These are phyloP conservation scores for Phalangium opilio DNA, from an alignment of 2,888 invertebrate genomes.

Conservation along the genomic window DNA sequence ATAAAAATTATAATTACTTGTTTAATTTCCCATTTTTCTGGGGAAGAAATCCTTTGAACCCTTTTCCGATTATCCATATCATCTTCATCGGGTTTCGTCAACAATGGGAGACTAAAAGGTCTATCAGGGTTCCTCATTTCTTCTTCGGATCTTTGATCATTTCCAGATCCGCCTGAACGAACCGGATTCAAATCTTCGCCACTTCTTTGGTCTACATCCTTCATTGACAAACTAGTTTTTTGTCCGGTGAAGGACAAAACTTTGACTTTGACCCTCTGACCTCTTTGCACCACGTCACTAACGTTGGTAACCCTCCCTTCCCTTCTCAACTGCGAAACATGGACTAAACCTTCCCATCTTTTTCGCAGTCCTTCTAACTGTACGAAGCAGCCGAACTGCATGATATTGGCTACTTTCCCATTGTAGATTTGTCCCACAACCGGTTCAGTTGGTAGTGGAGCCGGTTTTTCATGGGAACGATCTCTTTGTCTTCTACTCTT, in stretches of 20 bases:
- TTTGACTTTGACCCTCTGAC: conserved; percentile 67
- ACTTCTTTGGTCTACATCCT: conserved; percentile 84
- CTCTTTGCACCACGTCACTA: conserved; percentile 76
- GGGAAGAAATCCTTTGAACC: conserved; percentile 42
- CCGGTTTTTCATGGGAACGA: conserved; percentile 20
- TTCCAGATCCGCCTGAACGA: background rate
- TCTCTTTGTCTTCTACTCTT: conserved; percentile 19
- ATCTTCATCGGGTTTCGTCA: conserved; percentile 40
- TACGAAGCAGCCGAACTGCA: conserved; percentile 96
- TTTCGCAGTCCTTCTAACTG: conserved; percentile 79
- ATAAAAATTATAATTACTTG: conserved; percentile 65
- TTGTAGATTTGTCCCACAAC: conserved; percentile 56
- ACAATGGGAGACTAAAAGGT: conserved; percentile 43
- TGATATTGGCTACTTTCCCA: conserved; percentile 87
- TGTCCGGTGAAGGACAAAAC: conserved; percentile 83
- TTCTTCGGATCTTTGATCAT: conserved; percentile 19
- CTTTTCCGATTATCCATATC: conserved; percentile 54
- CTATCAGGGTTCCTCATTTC: conserved; percentile 77
- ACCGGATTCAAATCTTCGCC: conserved; percentile 88
- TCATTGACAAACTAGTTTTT: conserved; percentile 84
- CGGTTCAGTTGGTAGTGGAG: conserved; percentile 34
- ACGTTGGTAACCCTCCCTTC: conserved; percentile 90
- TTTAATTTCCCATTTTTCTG: conserved; percentile 24
- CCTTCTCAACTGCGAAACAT: conserved; percentile 82
- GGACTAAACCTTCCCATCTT: conserved; percentile 85